Conservation (phyloP, 2,113 vertebrate genomes). For the Bubo blakistoni region DNA sequence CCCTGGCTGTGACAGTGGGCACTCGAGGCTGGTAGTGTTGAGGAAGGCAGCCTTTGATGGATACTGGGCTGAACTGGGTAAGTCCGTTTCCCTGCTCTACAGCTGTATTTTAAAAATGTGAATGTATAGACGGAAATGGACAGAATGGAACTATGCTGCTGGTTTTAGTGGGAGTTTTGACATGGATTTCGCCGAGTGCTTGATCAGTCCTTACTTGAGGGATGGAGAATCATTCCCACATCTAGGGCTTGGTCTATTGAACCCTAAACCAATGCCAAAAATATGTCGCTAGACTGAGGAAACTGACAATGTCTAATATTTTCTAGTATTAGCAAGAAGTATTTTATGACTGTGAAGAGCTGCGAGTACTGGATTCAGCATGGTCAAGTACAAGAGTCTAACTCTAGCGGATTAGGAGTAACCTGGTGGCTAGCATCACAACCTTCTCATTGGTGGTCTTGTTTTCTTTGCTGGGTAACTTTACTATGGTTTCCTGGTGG, state of each 20-base stretch:
- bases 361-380: background rate
- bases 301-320: background rate
- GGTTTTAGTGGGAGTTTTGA: background rate
- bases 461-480: background rate
- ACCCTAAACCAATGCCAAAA: background rate
- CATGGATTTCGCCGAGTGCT: background rate
- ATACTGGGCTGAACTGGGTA: background rate
- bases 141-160: background rate
- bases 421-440: background rate
- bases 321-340: background rate
- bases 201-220: background rate
- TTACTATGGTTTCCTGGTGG: background rate
- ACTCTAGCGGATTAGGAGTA: background rate
- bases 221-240: background rate
- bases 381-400: background rate
- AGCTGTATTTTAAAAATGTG: background rate
- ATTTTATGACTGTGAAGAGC: background rate
- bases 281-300: background rate
- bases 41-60: background rate
- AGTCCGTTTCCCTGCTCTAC: background rate
- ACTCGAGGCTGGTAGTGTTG: background rate
- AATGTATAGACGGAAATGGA: accelerated
- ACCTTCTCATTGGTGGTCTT: background rate
- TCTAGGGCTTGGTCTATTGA: background rate
- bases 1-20: background rate